Percentiles rank a stretch among this genome's conserved stretches.
phyloP scores from a whole-genome alignment of 2,113 vertebrate species.

The Neomonachus schauinslandi region DNA sequence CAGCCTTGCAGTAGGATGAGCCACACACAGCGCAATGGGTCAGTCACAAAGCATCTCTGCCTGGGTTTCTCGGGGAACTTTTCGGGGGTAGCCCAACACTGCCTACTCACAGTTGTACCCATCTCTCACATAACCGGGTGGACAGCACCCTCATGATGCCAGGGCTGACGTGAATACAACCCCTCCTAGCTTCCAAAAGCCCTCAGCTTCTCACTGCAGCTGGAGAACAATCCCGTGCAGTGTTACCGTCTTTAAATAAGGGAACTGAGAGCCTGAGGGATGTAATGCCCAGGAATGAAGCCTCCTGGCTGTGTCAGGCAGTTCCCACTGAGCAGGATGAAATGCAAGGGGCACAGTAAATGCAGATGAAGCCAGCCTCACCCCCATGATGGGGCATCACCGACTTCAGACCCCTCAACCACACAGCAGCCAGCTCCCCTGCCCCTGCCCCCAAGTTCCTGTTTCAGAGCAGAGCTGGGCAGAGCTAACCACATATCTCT shows the following conservation, averaged over 20 bases:
- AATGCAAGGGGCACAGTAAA: no score
- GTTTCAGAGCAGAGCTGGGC: not conserved
- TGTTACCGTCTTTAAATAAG: not conserved
- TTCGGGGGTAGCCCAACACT: rapidly evolving
- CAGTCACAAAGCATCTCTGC: not conserved
- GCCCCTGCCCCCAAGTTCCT: not conserved
- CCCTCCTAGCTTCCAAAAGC: not conserved
- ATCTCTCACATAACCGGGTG: not conserved
- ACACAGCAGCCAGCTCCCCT: not conserved
- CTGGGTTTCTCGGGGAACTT: not conserved
- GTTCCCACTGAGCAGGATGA: not conserved
- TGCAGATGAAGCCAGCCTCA: rapidly evolving
- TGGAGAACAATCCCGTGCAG: not conserved
- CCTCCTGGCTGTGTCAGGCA: not conserved
- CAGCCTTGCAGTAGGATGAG: not conserved
- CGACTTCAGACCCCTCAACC: rapidly evolving
- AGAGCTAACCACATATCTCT: not conserved
- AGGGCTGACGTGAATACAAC: rapidly evolving
- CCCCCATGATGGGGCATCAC: rapidly evolving
- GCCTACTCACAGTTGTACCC: no score
- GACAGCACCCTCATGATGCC: not conserved
- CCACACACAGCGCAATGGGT: not conserved
- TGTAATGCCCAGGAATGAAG: not conserved
- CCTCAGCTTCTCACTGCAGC: not conserved
- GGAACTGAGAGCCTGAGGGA: not conserved